Conservation (phyloP, 1,140 invertebrate species). For the Amyelois transitella region DNA sequence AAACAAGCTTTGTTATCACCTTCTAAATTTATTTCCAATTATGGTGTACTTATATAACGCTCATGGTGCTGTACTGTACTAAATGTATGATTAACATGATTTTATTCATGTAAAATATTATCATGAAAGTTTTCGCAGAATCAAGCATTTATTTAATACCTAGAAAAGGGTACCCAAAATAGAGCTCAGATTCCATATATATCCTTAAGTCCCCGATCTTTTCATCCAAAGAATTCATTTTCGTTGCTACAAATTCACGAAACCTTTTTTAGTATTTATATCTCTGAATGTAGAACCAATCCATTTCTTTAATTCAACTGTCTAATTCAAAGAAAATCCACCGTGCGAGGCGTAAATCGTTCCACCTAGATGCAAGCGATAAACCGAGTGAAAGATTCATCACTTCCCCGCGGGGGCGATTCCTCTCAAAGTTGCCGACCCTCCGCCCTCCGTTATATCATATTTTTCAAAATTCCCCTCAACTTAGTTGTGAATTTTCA, state of each 20-base stretch:
- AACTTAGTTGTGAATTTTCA: conserved; percentile 12
- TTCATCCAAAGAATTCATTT: too few relatives aligned
- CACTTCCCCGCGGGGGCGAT: conserved; percentile 16
- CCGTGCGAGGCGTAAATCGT: background rate
- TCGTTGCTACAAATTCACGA: too few relatives aligned
- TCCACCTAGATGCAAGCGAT: conserved; percentile 7
- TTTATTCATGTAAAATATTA: too few relatives aligned
- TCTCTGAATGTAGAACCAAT: background rate
- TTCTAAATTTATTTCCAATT: too few relatives aligned
- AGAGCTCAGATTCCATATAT: too few relatives aligned
- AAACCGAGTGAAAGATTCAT: conserved; percentile 26
- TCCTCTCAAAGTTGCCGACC: conserved; percentile 17
- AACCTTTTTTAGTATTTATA: background rate
- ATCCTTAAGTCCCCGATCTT: too few relatives aligned
- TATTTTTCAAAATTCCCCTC: conserved; percentile 22
- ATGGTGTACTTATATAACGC: too few relatives aligned
- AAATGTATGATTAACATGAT: too few relatives aligned
- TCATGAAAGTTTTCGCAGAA: too few relatives aligned
- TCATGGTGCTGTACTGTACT: too few relatives aligned
- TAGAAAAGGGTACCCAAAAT: too few relatives aligned
- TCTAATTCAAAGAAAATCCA: background rate
- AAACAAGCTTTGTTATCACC: background rate
- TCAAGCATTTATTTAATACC: too few relatives aligned
- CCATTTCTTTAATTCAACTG: background rate
- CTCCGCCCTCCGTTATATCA: conserved; percentile 19